These are phyloP conservation scores for Drosophila teissieri DNA, from an alignment of 1,140 invertebrate species.

Conservation along the genomic window DNA sequence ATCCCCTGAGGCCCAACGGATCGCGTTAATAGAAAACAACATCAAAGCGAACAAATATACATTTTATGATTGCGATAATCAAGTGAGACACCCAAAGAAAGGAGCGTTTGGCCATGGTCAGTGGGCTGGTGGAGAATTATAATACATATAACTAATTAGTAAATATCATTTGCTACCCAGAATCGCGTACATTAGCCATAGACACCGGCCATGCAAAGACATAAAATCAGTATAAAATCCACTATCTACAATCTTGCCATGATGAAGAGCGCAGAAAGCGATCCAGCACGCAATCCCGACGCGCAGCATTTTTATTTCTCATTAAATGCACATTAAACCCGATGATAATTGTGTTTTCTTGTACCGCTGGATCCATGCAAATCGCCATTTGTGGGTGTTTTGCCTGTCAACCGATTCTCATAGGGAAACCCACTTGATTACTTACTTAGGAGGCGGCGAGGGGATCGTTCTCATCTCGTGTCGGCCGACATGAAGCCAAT, in stretches of 20 bases:
- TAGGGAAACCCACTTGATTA: slow-evolving; percentile 15
- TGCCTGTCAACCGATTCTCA: slow-evolving; percentile 39
- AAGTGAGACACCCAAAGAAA: slow-evolving; percentile 41
- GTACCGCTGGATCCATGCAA: slow-evolving; percentile 38
- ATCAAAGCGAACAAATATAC: slow-evolving; percentile 61
- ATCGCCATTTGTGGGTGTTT: slow-evolving; percentile 24
- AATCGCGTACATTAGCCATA: slow-evolving; percentile 36
- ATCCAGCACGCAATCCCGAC: slow-evolving; percentile 45
- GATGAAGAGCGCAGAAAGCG: slow-evolving; percentile 7
- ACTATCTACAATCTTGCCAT: slow-evolving; percentile 20
- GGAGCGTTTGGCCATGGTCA: slow-evolving; percentile 46
- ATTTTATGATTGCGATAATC: slow-evolving; percentile 77
- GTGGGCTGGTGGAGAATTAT: slow-evolving; percentile 39
- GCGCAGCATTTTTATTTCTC: slow-evolving; percentile 39
- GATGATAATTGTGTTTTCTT: slow-evolving; percentile 61
- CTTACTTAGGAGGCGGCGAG: slow-evolving; percentile 1
- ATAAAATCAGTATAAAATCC: slow-evolving; percentile 41
- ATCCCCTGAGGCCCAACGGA: slow-evolving; percentile 7
- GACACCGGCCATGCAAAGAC: slow-evolving; percentile 53
- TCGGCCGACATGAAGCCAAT: slow-evolving; percentile 77
- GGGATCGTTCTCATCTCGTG: slow-evolving; percentile 36
- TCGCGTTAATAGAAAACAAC: slow-evolving; percentile 60
- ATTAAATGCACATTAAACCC: slow-evolving; percentile 52
- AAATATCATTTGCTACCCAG: slow-evolving; percentile 53
- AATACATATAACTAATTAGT: slow-evolving; percentile 69